These are phyloP conservation scores for Muntiacus reevesi DNA, from an alignment of 2,113 vertebrate species.

Conservation along the genomic window DNA sequence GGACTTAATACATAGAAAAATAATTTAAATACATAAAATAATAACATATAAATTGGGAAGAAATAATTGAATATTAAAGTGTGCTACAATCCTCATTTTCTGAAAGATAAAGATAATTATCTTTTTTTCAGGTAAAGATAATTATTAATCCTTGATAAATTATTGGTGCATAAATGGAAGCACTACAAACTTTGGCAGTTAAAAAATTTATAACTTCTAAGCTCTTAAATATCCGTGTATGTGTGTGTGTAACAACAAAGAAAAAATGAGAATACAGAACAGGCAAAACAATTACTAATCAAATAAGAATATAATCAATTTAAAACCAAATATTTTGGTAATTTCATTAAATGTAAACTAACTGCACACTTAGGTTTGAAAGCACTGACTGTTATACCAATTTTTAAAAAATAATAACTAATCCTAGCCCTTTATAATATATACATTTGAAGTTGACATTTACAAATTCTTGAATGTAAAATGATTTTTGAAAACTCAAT, in stretches of 20 bases:
- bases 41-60: neutral
- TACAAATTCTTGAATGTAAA: constrained; percentile 17
- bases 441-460: neutral
- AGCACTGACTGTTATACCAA: neutral
- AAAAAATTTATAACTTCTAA: neutral
- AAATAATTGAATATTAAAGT: neutral
- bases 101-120: neutral
- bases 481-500: neutral
- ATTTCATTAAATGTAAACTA: neutral
- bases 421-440: neutral
- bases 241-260: neutral
- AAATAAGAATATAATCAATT: neutral
- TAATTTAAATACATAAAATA: neutral
- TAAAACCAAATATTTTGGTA: constrained; percentile 13
- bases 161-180: neutral
- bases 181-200: neutral
- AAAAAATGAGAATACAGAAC: neutral
- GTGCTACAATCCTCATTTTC: neutral
- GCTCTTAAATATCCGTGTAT: neutral
- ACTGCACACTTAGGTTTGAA: neutral
- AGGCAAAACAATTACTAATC: neutral
- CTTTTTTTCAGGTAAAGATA: neutral
- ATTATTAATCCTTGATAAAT: neutral
- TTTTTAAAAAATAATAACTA: neutral
- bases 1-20: neutral